Percentiles rank a stretch among this genome's conserved stretches.
Evolutionary conservation across 35 echinoderm and acorn worm species (phyloP).

Genomic region (Diadema setosum): DNA sequence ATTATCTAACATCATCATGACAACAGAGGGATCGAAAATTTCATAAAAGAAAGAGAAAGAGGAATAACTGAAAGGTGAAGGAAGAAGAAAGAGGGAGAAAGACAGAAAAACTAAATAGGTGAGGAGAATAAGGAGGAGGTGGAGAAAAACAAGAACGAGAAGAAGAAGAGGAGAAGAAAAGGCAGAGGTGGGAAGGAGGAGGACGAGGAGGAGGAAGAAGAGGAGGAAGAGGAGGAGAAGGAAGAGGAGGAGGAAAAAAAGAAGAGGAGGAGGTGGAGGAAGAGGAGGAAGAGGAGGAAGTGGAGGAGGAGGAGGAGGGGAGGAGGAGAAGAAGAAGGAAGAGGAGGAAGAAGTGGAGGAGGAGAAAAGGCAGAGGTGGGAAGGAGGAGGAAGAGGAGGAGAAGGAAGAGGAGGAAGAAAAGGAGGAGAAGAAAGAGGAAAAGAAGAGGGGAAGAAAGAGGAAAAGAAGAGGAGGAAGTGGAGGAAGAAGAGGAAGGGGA

Average conservation of each 20-base stretch:
- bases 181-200: not conserved
- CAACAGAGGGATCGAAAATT: no score
- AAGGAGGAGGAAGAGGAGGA: not conserved
- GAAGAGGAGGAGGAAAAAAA: not conserved
- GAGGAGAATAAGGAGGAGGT: not conserved
- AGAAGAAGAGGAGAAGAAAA: not conserved
- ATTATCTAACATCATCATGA: no score
- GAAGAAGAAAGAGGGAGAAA: no score
- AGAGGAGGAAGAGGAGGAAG: not conserved
- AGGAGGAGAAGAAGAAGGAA: not conserved
- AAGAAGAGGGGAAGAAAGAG: not conserved
- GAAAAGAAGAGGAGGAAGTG: not conserved
- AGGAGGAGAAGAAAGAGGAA: not conserved
- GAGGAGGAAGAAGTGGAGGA: not conserved
- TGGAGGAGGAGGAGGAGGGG: not conserved
- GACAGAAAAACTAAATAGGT: no score
- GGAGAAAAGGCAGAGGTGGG: not conserved
- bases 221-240: not conserved
- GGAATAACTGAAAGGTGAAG: no score
- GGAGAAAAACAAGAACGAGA: not conserved
- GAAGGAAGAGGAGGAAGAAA: not conserved
- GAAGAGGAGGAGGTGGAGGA: not conserved
- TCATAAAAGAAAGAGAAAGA: no score
- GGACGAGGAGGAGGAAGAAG: not conserved
- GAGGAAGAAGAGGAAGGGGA: not conserved